Percentiles rank a stretch among this genome's conserved stretches.
These are phyloP conservation scores for Laterallus jamaicensis DNA, from an alignment of 2,113 vertebrate species.

Conservation along the genomic window DNA sequence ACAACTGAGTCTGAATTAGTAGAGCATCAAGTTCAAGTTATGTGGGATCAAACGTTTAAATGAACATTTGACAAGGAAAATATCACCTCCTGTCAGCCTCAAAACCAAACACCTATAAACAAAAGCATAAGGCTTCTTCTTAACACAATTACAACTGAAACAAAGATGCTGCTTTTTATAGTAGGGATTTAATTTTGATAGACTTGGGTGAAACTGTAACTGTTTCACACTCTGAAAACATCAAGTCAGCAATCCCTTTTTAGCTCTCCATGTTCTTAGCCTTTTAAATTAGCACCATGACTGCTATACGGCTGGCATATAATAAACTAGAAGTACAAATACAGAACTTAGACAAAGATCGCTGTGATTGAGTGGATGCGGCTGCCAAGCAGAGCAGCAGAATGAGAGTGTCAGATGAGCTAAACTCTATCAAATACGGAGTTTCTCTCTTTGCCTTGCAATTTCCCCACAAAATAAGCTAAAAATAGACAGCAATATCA, in stretches of 20 bases:
- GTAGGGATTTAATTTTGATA: background rate
- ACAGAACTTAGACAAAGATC: background rate
- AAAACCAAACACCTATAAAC: background rate
- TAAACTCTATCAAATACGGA: background rate
- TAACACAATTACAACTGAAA: background rate
- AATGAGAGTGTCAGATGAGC: background rate
- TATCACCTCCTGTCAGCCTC: background rate
- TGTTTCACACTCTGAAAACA: slow-evolving; percentile 24
- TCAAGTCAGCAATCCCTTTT: slow-evolving; percentile 21
- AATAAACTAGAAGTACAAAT: background rate
- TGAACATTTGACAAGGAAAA: background rate
- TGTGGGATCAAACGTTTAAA: background rate
- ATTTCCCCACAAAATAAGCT: background rate
- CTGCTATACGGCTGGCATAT: background rate
- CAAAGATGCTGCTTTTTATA: slow-evolving; percentile 12
- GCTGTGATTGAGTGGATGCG: background rate
- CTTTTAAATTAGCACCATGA: slow-evolving; percentile 47
- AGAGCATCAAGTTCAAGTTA: background rate
- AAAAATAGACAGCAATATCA: background rate
- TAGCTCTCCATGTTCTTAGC: background rate
- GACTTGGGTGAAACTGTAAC: slow-evolving; percentile 45
- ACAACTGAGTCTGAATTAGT: background rate
- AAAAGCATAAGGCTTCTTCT: background rate
- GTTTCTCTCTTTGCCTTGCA: background rate
- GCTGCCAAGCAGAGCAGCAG: background rate